Base-by-base conservation (phyloP, 1,140 invertebrate genomes). In the Tetramorium alpestre region DNA sequence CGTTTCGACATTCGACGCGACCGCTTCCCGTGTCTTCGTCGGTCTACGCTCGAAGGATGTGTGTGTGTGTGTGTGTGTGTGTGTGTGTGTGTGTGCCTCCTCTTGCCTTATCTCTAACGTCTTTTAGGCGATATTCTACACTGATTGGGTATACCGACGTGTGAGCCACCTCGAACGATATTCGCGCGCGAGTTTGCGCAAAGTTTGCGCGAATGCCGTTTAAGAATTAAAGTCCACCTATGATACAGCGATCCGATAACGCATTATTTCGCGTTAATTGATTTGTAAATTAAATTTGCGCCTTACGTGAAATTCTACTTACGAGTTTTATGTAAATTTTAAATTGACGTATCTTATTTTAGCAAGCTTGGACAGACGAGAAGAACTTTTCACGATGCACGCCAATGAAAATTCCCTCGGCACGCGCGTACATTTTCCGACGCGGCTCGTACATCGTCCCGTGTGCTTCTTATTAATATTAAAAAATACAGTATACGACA, bases 401-500 rank as follows among this genome's bases (percentile, higher is more conserved):
- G 4, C 18, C 25, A 41, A 58, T 18, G 2, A 2, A 44, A 62
- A 7, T 47, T 47, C 7, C 2, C n/a, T 16, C n/a, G 41, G 16
- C 11, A 41, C 41, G n/a, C 22, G 8, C 33, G 38, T 51, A 38
- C 18, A 78, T 54, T 54, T 25, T 70, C 47, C 22, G 54, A 44
- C 51, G 33, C 41, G 47, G 44, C 80, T 82, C 80, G 67, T 5
- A 47, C 67, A 60, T 62, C 41, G 80, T 47, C 16, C 49, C 13
- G 10, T 3, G 67, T 49, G 38, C 28, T 60, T 33, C 54, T 75
- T 84, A 49, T 60, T 38, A 82, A 82, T 72, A 84, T 84, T 75
- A 72, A 84, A 84, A 82, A 84, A 84, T 84, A 75, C 54, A 73
- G 22, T 84, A 73, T 47, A 8, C 44, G n/a, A 84, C 41, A 60